These are phyloP conservation scores for Leptodactylus fuscus DNA, from an alignment of 2,113 vertebrate species.

Conservation along the genomic window DNA sequence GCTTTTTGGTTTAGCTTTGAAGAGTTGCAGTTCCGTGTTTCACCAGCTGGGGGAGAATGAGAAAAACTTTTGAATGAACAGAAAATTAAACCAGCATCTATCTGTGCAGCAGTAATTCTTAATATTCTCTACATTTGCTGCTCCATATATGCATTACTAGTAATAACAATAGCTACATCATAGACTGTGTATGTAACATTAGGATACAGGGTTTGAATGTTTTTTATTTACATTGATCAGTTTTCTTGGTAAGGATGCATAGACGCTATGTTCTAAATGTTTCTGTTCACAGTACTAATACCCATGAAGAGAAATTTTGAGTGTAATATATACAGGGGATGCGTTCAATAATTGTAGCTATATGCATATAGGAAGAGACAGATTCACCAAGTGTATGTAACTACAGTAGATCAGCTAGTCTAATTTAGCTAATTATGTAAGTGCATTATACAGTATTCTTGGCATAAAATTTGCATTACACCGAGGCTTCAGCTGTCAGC, in stretches of 20 bases:
- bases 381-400: not conserved
- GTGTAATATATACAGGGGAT: not conserved
- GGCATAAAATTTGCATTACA: not conserved
- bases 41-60: constrained; percentile 52
- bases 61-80: constrained; percentile 51
- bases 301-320: not conserved
- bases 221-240: too few species aligned
- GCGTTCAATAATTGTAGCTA: not conserved
- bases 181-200: not conserved
- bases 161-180: not conserved
- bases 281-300: not conserved
- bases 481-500: not conserved
- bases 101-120: not conserved
- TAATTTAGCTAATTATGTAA: not conserved
- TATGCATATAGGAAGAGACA: not conserved
- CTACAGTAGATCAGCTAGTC: not conserved
- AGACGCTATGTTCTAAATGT: too few species aligned
- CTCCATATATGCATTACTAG: not conserved
- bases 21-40: constrained; percentile 25
- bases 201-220: too few species aligned
- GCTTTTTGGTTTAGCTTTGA: constrained; percentile 52
- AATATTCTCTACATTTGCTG: not conserved
- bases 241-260: too few species aligned
- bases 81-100: not conserved
- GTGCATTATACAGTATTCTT: not conserved